Conservation (phyloP, 2,113 vertebrate genomes). For the Notothenia rossii region DNA sequence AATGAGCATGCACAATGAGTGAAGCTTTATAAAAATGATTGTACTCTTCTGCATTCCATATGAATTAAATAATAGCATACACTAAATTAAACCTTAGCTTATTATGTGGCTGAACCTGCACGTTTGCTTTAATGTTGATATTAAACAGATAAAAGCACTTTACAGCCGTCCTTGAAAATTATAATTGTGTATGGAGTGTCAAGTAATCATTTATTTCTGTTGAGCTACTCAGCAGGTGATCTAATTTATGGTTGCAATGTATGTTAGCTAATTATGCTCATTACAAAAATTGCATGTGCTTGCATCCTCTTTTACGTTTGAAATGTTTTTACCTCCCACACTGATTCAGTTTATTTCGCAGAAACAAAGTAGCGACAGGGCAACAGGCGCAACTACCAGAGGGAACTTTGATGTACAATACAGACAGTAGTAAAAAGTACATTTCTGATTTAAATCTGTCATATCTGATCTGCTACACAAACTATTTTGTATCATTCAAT, state of each 20-base stretch:
- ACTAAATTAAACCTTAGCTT: background rate
- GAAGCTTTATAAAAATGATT: background rate
- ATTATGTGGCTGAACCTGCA: background rate
- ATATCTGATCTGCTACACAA: too few species aligned
- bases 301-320: too few species aligned
- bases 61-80: conserved; percentile 3
- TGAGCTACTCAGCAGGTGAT: background rate
- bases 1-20: background rate
- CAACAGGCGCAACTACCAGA: too few species aligned
- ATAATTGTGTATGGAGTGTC: background rate
- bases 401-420: too few species aligned
- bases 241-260: background rate
- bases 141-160: background rate
- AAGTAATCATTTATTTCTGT: background rate
- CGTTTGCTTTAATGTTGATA: background rate
- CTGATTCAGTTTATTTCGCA: too few species aligned
- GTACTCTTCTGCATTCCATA: conserved; percentile 8
- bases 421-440: too few species aligned
- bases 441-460: too few species aligned
- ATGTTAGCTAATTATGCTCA: background rate
- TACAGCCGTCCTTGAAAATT: background rate
- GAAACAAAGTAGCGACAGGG: too few species aligned
- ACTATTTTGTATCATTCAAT: too few species aligned
- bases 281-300: too few species aligned
- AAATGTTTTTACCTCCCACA: too few species aligned